Conservation (phyloP, 1,140 invertebrate genomes). For the Melanaphis sacchari region DNA sequence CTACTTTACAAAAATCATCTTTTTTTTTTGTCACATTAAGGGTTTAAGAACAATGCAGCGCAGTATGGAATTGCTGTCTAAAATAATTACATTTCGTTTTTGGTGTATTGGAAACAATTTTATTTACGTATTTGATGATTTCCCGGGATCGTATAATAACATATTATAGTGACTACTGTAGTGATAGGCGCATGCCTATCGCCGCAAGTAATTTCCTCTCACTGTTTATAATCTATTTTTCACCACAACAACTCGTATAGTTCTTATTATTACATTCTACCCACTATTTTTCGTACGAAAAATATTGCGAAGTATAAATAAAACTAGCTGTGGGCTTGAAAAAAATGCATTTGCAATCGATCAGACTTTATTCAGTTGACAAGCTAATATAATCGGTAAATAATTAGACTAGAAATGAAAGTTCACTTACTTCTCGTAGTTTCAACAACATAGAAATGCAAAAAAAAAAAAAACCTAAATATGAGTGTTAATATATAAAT, state of each 20-base stretch:
- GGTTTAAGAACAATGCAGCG: background rate
- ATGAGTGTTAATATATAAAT: background rate
- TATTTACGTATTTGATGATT: background rate
- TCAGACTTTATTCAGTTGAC: background rate
- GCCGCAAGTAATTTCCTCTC: background rate
- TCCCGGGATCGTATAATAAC: background rate
- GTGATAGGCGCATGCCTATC: background rate
- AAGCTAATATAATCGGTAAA: background rate
- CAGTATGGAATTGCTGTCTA: background rate
- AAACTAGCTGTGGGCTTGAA: background rate
- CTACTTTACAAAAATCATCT: background rate
- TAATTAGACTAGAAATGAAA: background rate
- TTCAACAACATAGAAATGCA: background rate
- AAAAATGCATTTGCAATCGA: background rate
- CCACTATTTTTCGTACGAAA: background rate
- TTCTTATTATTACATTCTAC: background rate
- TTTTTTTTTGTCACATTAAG: background rate
- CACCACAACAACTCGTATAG: background rate
- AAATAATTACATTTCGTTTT: background rate
- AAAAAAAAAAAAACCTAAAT: background rate
- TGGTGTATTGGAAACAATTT: background rate
- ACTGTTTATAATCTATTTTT: background rate
- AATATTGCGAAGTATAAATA: background rate
- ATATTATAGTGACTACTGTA: background rate
- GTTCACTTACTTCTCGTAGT: background rate